These are phyloP conservation scores for Eidolon dupreanum DNA, from an alignment of 2,797 vertebrate genomes.

Conservation along the genomic window DNA sequence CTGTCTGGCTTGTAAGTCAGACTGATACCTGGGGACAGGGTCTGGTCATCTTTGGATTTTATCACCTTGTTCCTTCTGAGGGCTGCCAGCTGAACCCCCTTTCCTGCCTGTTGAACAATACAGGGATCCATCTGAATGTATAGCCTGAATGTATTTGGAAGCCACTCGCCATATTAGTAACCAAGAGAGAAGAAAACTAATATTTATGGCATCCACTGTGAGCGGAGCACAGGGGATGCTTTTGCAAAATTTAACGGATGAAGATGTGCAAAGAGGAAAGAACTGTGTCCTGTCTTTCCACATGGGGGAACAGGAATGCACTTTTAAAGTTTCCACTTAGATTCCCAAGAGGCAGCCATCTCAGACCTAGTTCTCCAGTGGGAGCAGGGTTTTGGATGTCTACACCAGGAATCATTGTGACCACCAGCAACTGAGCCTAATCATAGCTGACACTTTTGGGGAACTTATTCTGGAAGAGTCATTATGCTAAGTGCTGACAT, in stretches of 20 bases:
- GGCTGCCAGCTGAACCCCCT: not conserved
- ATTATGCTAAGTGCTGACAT: not conserved
- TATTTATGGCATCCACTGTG: not conserved
- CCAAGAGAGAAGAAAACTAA: not conserved
- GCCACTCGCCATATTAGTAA: not conserved
- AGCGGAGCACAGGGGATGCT: not conserved
- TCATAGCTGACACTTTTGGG: too few species aligned
- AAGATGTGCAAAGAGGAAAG: not conserved
- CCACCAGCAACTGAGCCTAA: not conserved
- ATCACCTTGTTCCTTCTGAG: not conserved
- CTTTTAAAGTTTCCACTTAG: too few species aligned
- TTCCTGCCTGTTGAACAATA: not conserved
- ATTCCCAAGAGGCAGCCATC: rapidly evolving
- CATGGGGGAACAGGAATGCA: rapidly evolving
- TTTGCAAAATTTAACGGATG: not conserved
- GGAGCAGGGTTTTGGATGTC: not conserved
- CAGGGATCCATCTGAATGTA: not conserved
- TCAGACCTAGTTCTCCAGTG: not conserved
- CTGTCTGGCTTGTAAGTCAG: not conserved
- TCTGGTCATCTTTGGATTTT: not conserved
- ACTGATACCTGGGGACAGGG: not conserved
- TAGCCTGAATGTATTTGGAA: not conserved
- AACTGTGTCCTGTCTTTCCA: not conserved
- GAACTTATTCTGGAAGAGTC: not conserved
- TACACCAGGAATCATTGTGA: not conserved